Evolutionary conservation across 2,888 invertebrate species (phyloP), one percentile per base, ranked within the genome.

Genomic region (Rosalia funebris): DNA sequence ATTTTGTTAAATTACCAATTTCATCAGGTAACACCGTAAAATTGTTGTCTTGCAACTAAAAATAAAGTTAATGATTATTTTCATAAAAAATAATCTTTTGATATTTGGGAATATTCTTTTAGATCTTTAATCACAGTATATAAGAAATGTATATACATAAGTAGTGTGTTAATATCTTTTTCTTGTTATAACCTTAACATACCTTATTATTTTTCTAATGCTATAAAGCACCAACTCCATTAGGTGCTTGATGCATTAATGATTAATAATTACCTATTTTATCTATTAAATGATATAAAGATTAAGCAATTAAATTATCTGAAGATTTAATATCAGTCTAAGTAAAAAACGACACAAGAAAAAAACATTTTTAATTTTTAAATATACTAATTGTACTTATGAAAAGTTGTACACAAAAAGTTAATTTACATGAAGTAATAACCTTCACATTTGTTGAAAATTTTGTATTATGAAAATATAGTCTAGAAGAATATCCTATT

Each of bases 41-140:
- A 44, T 88, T 87, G 84, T 96, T 96, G 80, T 94, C 92, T 82
- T 95, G 93, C 46, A 95, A 83, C 94, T 95, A 71, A 66, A 77
- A 77, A 53, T 44, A 60, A 53, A 61, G 37, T 42, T 25, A 44
- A 55, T 62, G 55, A 36, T 39, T 60, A 20, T 52, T 12, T 53
- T 17, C 32, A 12, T 11, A 31, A 36, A 56, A 19, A 45, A 15
- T 12, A 45, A 14, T 17, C 11, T 12, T 14, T 17, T 1, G 14
- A 10, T 7, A 1, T 1, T 37, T 37, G 9, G 15, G 10, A 15
- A 37, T 37, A 15, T 37, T 15, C 14, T 37, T 37, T 9, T n/a
- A n/a, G n/a, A n/a, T n/a, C n/a, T n/a, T n/a, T n/a, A n/a, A n/a
- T n/a, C n/a, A n/a, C n/a, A n/a, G n/a, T n/a, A n/a, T n/a, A n/a